Base-by-base conservation (phyloP, 2,888 invertebrate genomes). In the Capitulum mitella region DNA sequence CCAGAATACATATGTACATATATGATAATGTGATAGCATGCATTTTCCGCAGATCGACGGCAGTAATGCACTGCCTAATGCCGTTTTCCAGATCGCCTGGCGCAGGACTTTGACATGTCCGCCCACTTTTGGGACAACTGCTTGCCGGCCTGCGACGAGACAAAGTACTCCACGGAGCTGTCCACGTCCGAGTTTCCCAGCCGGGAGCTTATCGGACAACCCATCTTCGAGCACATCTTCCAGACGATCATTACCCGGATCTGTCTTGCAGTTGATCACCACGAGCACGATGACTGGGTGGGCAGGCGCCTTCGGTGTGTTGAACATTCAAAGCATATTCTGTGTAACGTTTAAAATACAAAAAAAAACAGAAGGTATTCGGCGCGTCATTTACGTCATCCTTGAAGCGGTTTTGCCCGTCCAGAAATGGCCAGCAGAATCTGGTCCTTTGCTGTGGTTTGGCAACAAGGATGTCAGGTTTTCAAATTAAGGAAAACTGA, bases 131-230 rank as follows among this genome's bases (percentile, higher is more conserved):
- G 64, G 64, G 34, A 64, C 32, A 34, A 64, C 19, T 64, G 64
- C 19, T n/a, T 64, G 32, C 64, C 64, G n/a, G 34, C 64, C 16
- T 64, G 64, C 34, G 64, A 64, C 64, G 64, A 64, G 64, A 64
- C 34, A 16, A 64, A 64, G 64, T 70, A 70, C 37, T 70, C 34
- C 19, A 37, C 70, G 6, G 70, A 70, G 16, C 37, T 70, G 34
- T 70, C 70, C 37, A 70, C 34, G 0, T 70, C 70, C 1, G 34
- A 37, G 37, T 70, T 70, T 22, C 70, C 70, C 70, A 70, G 70
- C 16, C 37, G 34, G 22, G 22, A 37, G 70, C 70, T 70, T 6
- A 70, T 70, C 70, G 22, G 37, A 10, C 37, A 70, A 37, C 14
- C 5, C 19, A 22, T 26, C 22, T 70, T 70, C 70, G 19, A 32